Evolutionary conservation across 2,888 invertebrate species (phyloP), one percentile per base, ranked within the genome.

Genomic region (Leptinotarsa juncta): DNA sequence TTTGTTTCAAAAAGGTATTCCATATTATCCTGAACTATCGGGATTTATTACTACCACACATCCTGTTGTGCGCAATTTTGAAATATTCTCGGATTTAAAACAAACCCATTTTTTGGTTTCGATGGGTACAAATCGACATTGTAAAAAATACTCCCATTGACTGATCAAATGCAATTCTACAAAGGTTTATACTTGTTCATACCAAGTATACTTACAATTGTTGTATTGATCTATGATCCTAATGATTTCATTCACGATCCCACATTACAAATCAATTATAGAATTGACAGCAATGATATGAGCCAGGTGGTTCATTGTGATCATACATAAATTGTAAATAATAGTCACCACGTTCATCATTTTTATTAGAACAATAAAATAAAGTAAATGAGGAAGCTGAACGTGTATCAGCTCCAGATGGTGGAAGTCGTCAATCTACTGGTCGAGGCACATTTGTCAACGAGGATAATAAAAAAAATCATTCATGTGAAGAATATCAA

Each of bases 241-340:
- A 53, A 53, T 53, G 18, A 53, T 60, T 3, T 26, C 1, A 26
- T 60, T 23, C 60, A 60, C 20, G 14, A 26, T 16, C 26, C 26
- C 16, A 26, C 26, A 16, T 32, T 32, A 42, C 16, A 0, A 3
- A 18, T 62, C 12, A 42, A 62, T 32, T 0, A 62, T 62, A 16
- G 18, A 62, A 62, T 32, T 57, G 18, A 3, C 16, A 20, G 53
- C 20, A 57, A 57, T 12, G 16, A 57, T 20, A 51, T 26, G 10
- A 42, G 7, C 69, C 69, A 69, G 69, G 57, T 69, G 69, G 69
- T 60, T 20, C 69, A 48, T 60, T n/a, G 60, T 69, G 42, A 69
- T 69, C 23, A 49, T 23, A 60, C 69, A 69, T 20, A 69, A 69
- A 69, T 57, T 49, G 48, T 57, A 69, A 69, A 69, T 18, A 42